Conservation (phyloP, 2,888 invertebrate genomes). For the Ichneumon xanthorius region DNA sequence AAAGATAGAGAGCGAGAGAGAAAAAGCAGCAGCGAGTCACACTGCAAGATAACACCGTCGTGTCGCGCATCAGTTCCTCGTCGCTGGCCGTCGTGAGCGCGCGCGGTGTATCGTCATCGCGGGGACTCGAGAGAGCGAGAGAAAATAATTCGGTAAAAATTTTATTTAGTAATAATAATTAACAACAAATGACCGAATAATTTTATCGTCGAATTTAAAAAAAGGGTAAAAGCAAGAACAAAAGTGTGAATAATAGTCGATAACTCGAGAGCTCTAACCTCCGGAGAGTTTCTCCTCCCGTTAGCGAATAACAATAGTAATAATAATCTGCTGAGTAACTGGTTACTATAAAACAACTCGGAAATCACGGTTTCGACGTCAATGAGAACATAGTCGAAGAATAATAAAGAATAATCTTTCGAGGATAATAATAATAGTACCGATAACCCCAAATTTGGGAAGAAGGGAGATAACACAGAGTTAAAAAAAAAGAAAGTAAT, state of each 20-base stretch:
- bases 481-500: not conserved
- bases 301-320: conserved; percentile 46
- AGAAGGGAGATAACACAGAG: not conserved
- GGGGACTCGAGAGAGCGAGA: conserved; percentile 20
- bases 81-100: conserved; percentile 55
- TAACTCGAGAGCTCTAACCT: conserved; percentile 30
- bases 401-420: not conserved
- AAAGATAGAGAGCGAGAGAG: conserved; percentile 15
- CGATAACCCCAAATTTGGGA: not conserved
- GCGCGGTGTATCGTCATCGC: conserved; percentile 40
- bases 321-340: conserved; percentile 7
- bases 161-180: not conserved
- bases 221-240: not conserved
- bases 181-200: not conserved
- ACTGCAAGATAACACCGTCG: conserved; percentile 49
- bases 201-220: not conserved
- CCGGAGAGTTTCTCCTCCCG: conserved; percentile 50
- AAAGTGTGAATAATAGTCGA: conserved; percentile 26
- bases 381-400: not conserved
- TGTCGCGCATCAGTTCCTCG: conserved; percentile 62
- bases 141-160: not conserved
- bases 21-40: conserved; percentile 45
- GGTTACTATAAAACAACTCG: not conserved
- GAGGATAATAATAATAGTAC: conserved; percentile 2
- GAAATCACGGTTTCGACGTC: not conserved